Conservation (phyloP, 2,797 vertebrate genomes). For the Cheirogaleus major region DNA sequence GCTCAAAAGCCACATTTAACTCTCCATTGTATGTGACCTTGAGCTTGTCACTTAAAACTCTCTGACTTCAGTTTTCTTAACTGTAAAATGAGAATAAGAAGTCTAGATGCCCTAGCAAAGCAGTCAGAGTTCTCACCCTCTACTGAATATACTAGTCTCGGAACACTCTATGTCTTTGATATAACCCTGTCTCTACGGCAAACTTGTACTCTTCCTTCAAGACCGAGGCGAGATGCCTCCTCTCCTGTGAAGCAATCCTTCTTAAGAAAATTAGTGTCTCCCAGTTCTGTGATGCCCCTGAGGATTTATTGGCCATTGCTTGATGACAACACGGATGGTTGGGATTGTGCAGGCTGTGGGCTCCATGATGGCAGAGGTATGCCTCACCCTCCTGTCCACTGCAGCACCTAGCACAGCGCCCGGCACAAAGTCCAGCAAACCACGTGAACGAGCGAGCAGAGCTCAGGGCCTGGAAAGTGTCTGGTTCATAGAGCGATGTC, state of each 20-base stretch:
- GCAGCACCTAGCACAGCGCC: background rate
- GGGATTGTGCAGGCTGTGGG: background rate
- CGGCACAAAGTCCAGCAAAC: background rate
- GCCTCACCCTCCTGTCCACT: background rate
- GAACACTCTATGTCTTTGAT: background rate
- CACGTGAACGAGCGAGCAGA: background rate
- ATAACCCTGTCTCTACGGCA: background rate
- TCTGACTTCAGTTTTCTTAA: background rate
- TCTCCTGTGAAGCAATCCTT: background rate
- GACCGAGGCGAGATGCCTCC: background rate
- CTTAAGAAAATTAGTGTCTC: background rate
- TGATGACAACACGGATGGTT: background rate
- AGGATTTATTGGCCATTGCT: background rate
- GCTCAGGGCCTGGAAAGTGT: background rate
- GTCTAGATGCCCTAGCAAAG: background rate
- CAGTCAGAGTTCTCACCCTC: background rate
- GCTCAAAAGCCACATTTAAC: background rate
- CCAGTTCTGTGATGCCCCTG: background rate
- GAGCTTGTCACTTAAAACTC: background rate
- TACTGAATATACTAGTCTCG: background rate
- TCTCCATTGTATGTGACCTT: background rate
- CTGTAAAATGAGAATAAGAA: background rate
- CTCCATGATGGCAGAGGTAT: background rate
- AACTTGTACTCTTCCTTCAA: background rate
- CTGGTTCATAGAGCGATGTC: background rate